Percentiles rank a stretch among this genome's conserved stretches.
phyloP scores from a whole-genome alignment of 1,140 invertebrate species.

The Trinorchestia longiramus region DNA sequence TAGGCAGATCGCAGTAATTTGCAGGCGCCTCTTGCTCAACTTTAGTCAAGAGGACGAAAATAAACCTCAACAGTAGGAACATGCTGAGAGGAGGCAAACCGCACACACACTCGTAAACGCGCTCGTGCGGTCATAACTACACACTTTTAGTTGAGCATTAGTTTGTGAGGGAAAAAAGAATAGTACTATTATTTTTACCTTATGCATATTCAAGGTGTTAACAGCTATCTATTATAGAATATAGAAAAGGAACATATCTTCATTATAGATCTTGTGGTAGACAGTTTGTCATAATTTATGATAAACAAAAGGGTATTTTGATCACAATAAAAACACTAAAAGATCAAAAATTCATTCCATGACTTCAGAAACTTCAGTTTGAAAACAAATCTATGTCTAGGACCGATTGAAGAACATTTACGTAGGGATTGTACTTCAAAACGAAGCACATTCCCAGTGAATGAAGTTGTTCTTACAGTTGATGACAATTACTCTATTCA shows the following conservation, averaged over 20 bases:
- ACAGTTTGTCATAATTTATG: background rate
- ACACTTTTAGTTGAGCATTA: background rate
- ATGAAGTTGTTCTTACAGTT: background rate
- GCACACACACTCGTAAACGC: background rate
- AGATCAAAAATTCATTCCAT: background rate
- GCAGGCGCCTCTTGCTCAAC: background rate
- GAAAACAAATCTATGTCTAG: background rate
- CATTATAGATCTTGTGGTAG: background rate
- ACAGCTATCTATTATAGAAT: too few relatives aligned
- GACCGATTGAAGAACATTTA: background rate
- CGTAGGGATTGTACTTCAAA: background rate
- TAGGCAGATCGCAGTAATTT: background rate
- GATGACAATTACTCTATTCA: background rate
- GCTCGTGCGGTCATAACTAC: background rate
- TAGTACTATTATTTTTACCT: background rate
- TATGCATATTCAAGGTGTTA: background rate
- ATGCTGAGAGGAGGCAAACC: background rate
- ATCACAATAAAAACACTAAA: background rate
- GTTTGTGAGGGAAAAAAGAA: background rate
- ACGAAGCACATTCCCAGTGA: background rate
- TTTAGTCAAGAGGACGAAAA: background rate
- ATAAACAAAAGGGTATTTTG: background rate
- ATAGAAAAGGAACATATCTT: background rate
- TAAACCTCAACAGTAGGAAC: background rate
- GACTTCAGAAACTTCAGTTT: background rate